Base-by-base conservation (phyloP, 23 tunicate species). In the Corella eumyota region DNA sequence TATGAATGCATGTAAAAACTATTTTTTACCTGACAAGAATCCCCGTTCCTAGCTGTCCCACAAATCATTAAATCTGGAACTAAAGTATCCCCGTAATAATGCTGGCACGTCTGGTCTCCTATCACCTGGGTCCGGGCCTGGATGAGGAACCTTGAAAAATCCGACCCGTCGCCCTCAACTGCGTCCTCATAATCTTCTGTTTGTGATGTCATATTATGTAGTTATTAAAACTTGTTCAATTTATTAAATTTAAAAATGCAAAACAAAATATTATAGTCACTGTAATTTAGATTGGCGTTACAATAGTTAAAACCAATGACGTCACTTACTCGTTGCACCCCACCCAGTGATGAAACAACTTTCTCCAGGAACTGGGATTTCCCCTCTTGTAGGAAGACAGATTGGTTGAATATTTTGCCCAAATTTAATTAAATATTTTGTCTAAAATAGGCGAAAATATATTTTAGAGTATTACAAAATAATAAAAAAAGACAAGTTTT, bases 301-400 rank as follows among this genome's bases (percentile, higher is more conserved):
- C 48, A 40, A 9, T 9, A 40, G 48, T 9, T 15, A 15, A 40
- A n/a, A n/a, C n/a, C n/a, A 40, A 40, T 40, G 48, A 11, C 11
- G 15, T 15, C 15, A 55, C 80, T 36, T 40, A 74, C 80, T 44
- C 9, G 47, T 34, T 1, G 58, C 64, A 13, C 80, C 80, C 80
- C 80, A 74, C 25, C 80, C 80, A 1, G 70, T 47, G 19, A 62
- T 49, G 38, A 45, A 56, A 54, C 80, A 74, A 2, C 32, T 32
- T 6, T 38, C 48, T 26, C 57, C 80, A 28, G 30, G 28, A 2
- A 27, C 4, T 26, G 80, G 80, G 19, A 25, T 37, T 52, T 74
- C 70, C 27, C 61, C 64, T 1, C 20, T n/a, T 6, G 24, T 21
- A 3, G 80, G 80, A 2, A 74, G 56, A 26, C 80, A 74, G 17